Evolutionary conservation across 2,888 invertebrate species (phyloP).

Genomic region (Dorcus hopei): DNA sequence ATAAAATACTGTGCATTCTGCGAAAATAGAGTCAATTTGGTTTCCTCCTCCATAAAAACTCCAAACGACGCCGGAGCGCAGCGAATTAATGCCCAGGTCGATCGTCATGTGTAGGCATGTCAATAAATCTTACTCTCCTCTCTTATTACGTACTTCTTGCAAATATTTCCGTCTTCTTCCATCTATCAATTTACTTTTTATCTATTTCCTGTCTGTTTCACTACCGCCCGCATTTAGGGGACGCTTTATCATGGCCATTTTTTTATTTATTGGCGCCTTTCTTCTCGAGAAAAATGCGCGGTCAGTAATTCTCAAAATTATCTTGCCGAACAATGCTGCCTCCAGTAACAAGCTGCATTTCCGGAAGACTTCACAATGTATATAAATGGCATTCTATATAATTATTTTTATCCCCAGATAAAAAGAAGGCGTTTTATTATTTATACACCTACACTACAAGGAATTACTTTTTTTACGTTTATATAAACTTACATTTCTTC

Average conservation of each 20-base stretch:
- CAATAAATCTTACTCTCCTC: slow-evolving; percentile 34
- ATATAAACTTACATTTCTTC: no score
- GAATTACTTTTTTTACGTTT: no score
- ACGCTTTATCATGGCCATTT: slow-evolving; percentile 24
- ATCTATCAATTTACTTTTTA: slow-evolving; percentile 38
- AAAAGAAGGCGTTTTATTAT: no score
- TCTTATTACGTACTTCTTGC: slow-evolving; percentile 32
- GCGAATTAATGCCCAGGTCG: slow-evolving; percentile 35
- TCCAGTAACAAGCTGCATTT: slow-evolving; percentile 22
- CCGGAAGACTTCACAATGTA: slow-evolving; percentile 15
- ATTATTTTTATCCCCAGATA: no score
- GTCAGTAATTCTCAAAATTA: slow-evolving; percentile 26
- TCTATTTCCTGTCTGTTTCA: slow-evolving; percentile 37
- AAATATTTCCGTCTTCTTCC: slow-evolving; percentile 28
- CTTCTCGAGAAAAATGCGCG: slow-evolving; percentile 24
- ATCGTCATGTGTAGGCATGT: slow-evolving; percentile 37
- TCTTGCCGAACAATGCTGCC: slow-evolving; percentile 21
- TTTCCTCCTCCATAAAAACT: slow-evolving; percentile 18
- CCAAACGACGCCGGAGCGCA: slow-evolving; percentile 7
- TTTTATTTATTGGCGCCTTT: slow-evolving; percentile 27
- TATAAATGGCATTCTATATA: not conserved
- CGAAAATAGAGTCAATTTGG: slow-evolving; percentile 19
- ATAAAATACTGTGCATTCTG: slow-evolving; percentile 1
- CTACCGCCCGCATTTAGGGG: slow-evolving; percentile 28
- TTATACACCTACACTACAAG: no score